These are phyloP conservation scores for Poeciliopsis infans DNA, from an alignment of 2,797 vertebrate species.

Conservation along the genomic window DNA sequence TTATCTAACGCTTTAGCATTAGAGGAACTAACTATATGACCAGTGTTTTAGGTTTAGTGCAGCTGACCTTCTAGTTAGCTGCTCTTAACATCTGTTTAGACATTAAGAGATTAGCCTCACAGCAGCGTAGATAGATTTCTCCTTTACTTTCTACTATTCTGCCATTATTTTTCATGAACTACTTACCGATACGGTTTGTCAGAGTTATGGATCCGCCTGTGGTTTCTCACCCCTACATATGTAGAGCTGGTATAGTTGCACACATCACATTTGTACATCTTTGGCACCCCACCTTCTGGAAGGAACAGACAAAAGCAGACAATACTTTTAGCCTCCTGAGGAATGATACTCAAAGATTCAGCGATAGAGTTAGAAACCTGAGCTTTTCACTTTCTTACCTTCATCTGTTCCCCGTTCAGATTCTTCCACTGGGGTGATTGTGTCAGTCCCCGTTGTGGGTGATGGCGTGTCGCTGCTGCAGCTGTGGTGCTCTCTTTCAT, in stretches of 20 bases:
- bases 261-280: constrained; percentile 91
- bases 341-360: neutral
- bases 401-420: constrained; percentile 75
- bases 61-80: no score
- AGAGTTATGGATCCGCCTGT: constrained; percentile 92
- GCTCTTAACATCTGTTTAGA: no score
- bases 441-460: constrained; percentile 75
- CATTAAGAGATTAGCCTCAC: no score
- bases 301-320: constrained; percentile 24
- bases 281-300: constrained; percentile 78
- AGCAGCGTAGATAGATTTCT: no score
- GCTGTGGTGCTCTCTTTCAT: constrained; percentile 90
- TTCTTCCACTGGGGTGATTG: constrained; percentile 67
- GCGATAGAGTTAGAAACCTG: neutral
- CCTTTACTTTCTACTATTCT: neutral
- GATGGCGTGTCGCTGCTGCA: constrained; percentile 70
- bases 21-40: no score
- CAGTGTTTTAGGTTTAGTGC: no score
- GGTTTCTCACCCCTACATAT: constrained; percentile 94
- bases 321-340: neutral
- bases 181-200: constrained; percentile 96
- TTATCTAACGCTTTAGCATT: no score
- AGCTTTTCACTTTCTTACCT: constrained; percentile 74
- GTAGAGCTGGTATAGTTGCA: constrained; percentile 96
- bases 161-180: neutral